Evolutionary conservation across 1,140 invertebrate species (phyloP).

Genomic region (Dinothrombium tinctorium): DNA sequence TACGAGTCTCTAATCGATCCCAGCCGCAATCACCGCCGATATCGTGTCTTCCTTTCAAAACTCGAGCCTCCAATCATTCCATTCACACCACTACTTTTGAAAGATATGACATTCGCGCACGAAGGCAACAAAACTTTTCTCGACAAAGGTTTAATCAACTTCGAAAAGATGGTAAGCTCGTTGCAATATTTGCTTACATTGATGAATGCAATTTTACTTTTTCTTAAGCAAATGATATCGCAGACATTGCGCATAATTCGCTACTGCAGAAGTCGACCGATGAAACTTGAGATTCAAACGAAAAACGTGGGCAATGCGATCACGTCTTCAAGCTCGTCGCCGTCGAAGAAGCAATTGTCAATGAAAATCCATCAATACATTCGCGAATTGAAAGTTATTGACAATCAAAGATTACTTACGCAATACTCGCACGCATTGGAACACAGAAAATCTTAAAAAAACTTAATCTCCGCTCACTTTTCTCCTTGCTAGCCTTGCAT

Average conservation of each 20-base stretch:
- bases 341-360: not conserved
- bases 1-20: constrained; percentile 62
- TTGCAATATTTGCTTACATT: constrained; percentile 1
- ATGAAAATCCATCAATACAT: constrained; percentile 9
- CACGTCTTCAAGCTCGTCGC: not conserved
- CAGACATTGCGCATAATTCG: constrained; percentile 51
- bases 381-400: constrained; percentile 24
- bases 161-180: constrained; percentile 51
- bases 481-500: too few relatives aligned
- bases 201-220: constrained; percentile 1
- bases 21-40: constrained; percentile 55
- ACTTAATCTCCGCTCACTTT: too few relatives aligned
- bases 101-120: constrained; percentile 70
- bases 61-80: constrained; percentile 54
- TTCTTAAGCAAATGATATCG: constrained; percentile 45
- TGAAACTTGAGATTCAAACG: constrained; percentile 30
- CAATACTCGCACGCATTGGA: constrained; percentile 23
- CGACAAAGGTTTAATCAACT: constrained; percentile 52
- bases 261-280: constrained; percentile 40
- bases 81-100: constrained; percentile 59
- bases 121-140: constrained; percentile 69
- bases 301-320: too few relatives aligned
- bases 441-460: too few relatives aligned
- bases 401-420: constrained; percentile 28
- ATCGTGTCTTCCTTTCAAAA: constrained; percentile 46